These are phyloP conservation scores for Drosophila nikananu DNA, from an alignment of 1,140 invertebrate species.

Conservation along the genomic window DNA sequence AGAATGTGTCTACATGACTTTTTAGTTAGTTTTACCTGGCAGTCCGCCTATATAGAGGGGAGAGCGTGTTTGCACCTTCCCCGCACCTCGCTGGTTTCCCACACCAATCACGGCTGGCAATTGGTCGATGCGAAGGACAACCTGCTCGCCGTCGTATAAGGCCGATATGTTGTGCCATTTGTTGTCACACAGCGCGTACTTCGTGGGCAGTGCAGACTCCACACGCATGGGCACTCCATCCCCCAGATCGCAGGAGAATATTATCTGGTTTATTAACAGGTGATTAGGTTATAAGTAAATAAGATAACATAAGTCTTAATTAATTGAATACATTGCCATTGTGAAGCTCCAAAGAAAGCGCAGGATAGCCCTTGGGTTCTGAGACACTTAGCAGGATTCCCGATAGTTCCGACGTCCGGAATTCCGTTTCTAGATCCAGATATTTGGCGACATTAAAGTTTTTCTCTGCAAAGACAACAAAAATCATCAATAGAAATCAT, in stretches of 20 bases:
- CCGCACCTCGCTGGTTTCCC: constrained; percentile 55
- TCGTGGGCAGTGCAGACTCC: constrained; percentile 87
- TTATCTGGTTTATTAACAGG: constrained; percentile 85
- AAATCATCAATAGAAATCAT: not conserved
- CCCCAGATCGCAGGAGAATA: constrained; percentile 90
- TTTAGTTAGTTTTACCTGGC: constrained; percentile 88
- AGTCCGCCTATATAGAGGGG: constrained; percentile 94
- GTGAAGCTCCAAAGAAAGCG: constrained; percentile 91
- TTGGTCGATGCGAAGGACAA: constrained; percentile 91
- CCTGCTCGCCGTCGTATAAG: constrained; percentile 89
- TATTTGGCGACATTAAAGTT: constrained; percentile 89
- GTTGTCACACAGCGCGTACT: constrained; percentile 92
- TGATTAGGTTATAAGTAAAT: not conserved
- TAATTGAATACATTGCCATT: constrained; percentile 89
- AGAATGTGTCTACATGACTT: not conserved
- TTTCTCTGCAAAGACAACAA: constrained; percentile 86
- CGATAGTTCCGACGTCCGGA: constrained; percentile 92
- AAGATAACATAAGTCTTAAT: not conserved
- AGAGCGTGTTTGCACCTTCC: constrained; percentile 86
- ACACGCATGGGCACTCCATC: constrained; percentile 87
- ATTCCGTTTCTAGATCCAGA: constrained; percentile 92
- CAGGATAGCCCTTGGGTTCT: constrained; percentile 88
- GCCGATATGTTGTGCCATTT: constrained; percentile 94
- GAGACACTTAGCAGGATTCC: constrained; percentile 92
- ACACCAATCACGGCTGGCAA: constrained; percentile 86